Evolutionary conservation across 2,113 vertebrate species (phyloP), one percentile per base, ranked within the genome.

Genomic region (Paracyprichromis sp.): DNA sequence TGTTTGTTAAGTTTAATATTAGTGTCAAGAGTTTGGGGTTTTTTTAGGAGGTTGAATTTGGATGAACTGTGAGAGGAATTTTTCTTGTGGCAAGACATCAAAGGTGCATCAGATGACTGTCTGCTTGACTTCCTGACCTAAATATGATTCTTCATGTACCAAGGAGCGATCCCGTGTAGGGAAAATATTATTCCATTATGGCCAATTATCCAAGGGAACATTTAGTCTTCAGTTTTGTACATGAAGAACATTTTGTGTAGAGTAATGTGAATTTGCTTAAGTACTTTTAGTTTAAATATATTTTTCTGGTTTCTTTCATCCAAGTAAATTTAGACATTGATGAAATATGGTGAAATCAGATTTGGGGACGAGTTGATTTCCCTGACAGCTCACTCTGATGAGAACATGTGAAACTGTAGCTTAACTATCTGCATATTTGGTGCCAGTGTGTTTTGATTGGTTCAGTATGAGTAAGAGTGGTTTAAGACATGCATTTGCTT

Each of bases 361-460:
- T 83, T 84, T 31, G 45, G 24, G 13, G 16, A 71, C 4, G 9
- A 79, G 14, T 5, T 13, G 56, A 76, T 71, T 76, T 86, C 14
- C 38, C 38, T 11, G 29, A 16, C n/a, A 61, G 19, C 38, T 79
- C 76, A 38, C 54, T 66, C 21, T 52, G 76, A 88, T 81, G 71
- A 80, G 24, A 66, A n/a, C 9, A 53, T 86, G 71, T 90, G 81
- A 76, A 73, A 59, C 17, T 61, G 24, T 61, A 81, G 1, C 73
- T 73, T 54, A 26, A 21, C 52, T 5, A 83, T 84, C 31, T 54
- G 7, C 19, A 6, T 59, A 21, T 61, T 34, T 83, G 31, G 14
- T 43, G 66, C 16, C 54, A 63, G 5, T 78, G 24, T 43, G 26
- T 53, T 24, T 83, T 88, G 29, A 86, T 50, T 54, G n/a, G 73